These are phyloP conservation scores for Yponomeuta plumbellus DNA, from an alignment of 2,888 invertebrate species.

Conservation along the genomic window DNA sequence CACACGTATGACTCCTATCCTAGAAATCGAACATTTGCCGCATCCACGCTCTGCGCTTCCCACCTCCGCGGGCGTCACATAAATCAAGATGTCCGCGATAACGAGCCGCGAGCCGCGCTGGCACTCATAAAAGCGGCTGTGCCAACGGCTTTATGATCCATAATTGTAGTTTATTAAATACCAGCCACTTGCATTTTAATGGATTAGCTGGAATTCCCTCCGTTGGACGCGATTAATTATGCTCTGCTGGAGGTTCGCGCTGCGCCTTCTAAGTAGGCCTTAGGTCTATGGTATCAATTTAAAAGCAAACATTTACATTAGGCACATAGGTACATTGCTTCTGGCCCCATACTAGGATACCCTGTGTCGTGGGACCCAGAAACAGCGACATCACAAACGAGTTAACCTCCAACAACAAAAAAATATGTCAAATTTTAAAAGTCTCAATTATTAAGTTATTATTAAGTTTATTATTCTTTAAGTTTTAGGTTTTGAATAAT, in stretches of 20 bases:
- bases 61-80: slow-evolving; percentile 44
- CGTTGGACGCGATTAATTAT: slow-evolving; percentile 1
- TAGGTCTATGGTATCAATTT: neutral
- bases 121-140: slow-evolving; percentile 66
- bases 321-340: too few species aligned
- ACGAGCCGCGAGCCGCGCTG: slow-evolving; percentile 41
- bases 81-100: slow-evolving; percentile 72
- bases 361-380: too few species aligned
- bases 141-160: slow-evolving; percentile 73
- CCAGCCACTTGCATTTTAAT: slow-evolving; percentile 63
- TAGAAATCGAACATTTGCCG: slow-evolving; percentile 17
- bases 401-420: too few species aligned
- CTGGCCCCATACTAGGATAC: too few species aligned
- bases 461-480: too few species aligned
- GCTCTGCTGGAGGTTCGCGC: neutral
- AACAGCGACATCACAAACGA: too few species aligned
- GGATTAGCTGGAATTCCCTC: slow-evolving; percentile 42
- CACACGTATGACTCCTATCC: too few species aligned
- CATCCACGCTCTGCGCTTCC: slow-evolving; percentile 29
- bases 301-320: too few species aligned
- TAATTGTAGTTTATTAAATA: slow-evolving; percentile 74
- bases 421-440: too few species aligned
- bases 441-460: too few species aligned
- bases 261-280: neutral
- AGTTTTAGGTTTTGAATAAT: too few species aligned